Evolutionary conservation across 1,140 invertebrate genomes (phyloP), one percentile per base, ranked within the genome.

Genomic region (Hypsibius dujardini): DNA sequence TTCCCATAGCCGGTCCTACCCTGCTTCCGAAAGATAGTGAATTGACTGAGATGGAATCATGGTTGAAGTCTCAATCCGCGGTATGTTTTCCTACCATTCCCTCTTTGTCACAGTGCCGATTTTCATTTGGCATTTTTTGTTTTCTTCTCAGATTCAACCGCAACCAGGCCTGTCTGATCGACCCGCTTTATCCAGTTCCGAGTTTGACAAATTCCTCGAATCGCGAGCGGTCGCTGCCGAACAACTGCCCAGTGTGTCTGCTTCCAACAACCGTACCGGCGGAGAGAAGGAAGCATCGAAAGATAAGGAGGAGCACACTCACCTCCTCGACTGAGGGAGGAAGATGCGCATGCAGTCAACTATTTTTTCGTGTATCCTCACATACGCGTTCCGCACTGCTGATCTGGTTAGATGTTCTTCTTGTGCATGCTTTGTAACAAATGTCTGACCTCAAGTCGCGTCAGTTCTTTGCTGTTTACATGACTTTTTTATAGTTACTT

Each of bases 11-110:
- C 71, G 46, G 50, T 46, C 15, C 50, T 71, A 81, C 81, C 77
- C 79, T 74, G 86, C 87, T 83, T 83, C 86, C 85, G 75, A 87
- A 86, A 81, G 87, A 90, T 77, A 86, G 86, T 79, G 90, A 94
- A 80, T 90, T 92, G 83, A 89, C 90, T 83, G 90, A 94, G 82
- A 92, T 93, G 85, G 90, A 90, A 75, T 87, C 88, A 76, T 95
- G 90, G 90, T 84, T 93, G 76, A 67, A 67, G 45, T 12, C 62
- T 15, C 62, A 67, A 45, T 42, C 62, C 42, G 62, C 12, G 62
- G 62, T 67, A 67, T 7, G 50, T 56, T 56, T 56, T 56, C 50
- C 50, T 28, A 28, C 28, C 28, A 28, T 28, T 28, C 28, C 28
- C 28, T 12, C 50, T 56, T 56, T n/a, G n/a, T 7, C 7, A 12